A percentile compares a stretch with the other conserved stretches of the same genome.
These are phyloP conservation scores for Aphodius granarius DNA, from an alignment of 2,888 invertebrate genomes.

Conservation along the genomic window DNA sequence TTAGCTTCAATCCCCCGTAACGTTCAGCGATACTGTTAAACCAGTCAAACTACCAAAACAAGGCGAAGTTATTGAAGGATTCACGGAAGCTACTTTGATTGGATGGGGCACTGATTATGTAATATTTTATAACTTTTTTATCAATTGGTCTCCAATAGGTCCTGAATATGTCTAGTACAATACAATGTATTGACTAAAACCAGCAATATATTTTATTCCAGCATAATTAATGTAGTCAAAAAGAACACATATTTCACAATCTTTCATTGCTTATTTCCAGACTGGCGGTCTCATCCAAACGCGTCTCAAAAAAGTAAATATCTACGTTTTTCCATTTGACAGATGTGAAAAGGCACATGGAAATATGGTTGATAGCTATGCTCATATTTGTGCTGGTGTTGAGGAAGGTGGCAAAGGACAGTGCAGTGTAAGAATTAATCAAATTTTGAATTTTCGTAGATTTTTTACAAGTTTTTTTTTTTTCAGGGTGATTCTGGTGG, in stretches of 20 bases:
- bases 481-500: slow-evolving; percentile 51
- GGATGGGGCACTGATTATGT: slow-evolving; percentile 36
- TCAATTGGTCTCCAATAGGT: too few species aligned
- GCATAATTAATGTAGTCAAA: too few species aligned
- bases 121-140: too few species aligned
- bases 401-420: slow-evolving; percentile 53
- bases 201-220: too few species aligned
- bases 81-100: slow-evolving; percentile 31
- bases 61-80: slow-evolving; percentile 30
- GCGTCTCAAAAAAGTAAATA: slow-evolving; percentile 49
- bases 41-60: slow-evolving; percentile 33
- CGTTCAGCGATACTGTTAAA: slow-evolving; percentile 28
- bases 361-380: background rate
- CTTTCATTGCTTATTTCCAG: slow-evolving; percentile 37
- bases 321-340: slow-evolving; percentile 47
- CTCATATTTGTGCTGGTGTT: slow-evolving; percentile 50
- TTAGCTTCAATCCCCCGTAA: slow-evolving; percentile 35
- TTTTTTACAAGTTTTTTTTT: background rate
- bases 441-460: background rate
- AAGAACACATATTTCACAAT: background rate
- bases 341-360: slow-evolving; percentile 18
- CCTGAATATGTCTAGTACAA: background rate
- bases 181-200: background rate
- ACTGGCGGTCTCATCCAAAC: slow-evolving; percentile 46
- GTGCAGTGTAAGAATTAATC: slow-evolving; percentile 45